phyloP scores from a whole-genome alignment of 2,888 invertebrate species.

The Psylliodes chrysocephalus region DNA sequence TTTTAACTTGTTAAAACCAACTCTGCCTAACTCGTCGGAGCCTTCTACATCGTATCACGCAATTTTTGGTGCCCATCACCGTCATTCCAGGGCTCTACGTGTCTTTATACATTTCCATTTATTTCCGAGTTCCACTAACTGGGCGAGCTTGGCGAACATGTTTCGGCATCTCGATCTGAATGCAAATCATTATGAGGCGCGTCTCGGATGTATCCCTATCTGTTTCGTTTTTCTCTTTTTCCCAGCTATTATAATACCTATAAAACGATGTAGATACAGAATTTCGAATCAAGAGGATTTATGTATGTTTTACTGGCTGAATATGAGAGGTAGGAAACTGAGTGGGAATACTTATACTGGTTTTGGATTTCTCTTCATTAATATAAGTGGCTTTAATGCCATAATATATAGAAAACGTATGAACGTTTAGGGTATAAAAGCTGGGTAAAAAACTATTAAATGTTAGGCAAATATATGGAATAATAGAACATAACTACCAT shows the following conservation, averaged over 20 bases:
- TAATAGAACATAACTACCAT: too few species aligned
- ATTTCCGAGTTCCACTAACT: constrained; percentile 25
- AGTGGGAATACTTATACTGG: too few species aligned
- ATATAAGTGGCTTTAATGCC: too few species aligned
- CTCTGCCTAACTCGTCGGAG: neutral
- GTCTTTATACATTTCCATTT: constrained; percentile 21
- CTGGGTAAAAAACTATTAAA: too few species aligned
- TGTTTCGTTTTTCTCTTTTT: constrained; percentile 23
- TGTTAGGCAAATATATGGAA: too few species aligned
- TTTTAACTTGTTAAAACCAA: neutral
- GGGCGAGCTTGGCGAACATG: constrained; percentile 23
- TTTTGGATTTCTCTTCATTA: too few species aligned
- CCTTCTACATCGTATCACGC: neutral
- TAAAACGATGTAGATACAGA: constrained; percentile 16
- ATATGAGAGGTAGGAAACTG: constrained; percentile 6
- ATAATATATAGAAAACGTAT: too few species aligned
- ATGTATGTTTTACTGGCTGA: constrained; percentile 19
- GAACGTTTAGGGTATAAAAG: too few species aligned
- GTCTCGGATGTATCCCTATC: constrained; percentile 23
- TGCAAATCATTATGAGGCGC: constrained; percentile 29
- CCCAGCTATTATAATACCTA: constrained; percentile 24
- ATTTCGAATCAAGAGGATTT: constrained; percentile 17
- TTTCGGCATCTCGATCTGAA: constrained; percentile 28
- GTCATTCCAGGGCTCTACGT: constrained; percentile 14
- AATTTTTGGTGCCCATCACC: constrained; percentile 8